Conservation (phyloP, 1,140 invertebrate genomes). For the Diorhabda elongata region DNA sequence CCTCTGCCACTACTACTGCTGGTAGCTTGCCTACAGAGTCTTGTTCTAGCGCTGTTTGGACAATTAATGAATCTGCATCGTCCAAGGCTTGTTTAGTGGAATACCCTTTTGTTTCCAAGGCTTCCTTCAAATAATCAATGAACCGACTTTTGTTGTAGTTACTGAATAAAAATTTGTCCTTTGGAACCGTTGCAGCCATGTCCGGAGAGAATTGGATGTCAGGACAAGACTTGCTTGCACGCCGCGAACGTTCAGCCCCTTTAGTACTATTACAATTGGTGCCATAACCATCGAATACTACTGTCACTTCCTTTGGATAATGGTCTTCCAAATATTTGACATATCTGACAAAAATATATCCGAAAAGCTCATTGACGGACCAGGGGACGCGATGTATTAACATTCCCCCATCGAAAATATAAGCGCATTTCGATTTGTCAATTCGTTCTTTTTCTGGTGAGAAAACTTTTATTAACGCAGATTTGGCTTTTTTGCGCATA, state of each 20-base stretch:
- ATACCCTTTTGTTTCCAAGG: no score
- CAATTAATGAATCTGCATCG: no score
- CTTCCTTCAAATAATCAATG: no score
- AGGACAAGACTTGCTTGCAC: background rate
- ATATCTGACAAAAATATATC: background rate
- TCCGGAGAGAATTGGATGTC: no score
- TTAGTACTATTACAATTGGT: background rate
- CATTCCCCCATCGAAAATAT: background rate
- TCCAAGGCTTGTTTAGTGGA: no score
- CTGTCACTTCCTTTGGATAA: background rate
- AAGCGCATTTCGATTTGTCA: background rate
- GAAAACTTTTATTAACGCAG: background rate
- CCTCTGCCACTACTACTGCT: no score
- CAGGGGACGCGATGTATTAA: background rate
- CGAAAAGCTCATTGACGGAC: background rate
- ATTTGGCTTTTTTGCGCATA: background rate
- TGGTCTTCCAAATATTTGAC: background rate
- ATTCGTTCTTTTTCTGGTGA: background rate
- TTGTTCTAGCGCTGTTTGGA: no score
- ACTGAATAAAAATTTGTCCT: no score
- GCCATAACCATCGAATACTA: slow-evolving; percentile 1
- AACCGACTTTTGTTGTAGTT: no score
- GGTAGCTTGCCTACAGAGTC: no score
- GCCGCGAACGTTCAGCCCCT: slow-evolving; percentile 1
- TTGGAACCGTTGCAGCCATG: no score